Evolutionary conservation across 2,888 invertebrate species (phyloP), one percentile per base, ranked within the genome.

Genomic region (Drosophila paracracens): DNA sequence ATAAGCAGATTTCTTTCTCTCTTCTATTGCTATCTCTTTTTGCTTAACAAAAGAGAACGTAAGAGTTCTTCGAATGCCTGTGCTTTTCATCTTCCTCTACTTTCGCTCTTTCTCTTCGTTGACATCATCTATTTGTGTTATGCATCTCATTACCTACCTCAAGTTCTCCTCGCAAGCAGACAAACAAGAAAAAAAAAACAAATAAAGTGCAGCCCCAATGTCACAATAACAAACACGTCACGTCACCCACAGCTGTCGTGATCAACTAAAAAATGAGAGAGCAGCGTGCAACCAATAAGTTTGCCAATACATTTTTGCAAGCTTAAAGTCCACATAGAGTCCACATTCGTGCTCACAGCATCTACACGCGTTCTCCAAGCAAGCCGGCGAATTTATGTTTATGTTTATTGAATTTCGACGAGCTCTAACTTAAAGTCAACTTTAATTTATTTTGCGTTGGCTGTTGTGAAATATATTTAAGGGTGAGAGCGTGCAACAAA

Each of bases 351-450:
- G n/a, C 43, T 61, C 35, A 31, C 46, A 70, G 60, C 48, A 43
- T 56, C 54, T 68, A 68, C 54, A 52, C 2, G 51, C 56, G n/a
- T 35, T 11, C 38, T 1, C 35, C 33, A 31, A 62, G 59, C 56
- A 63, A 57, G 59, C 35, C 52, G 40, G 50, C 50, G 38, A 70
- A 70, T 63, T 69, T 50, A 43, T 60, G 11, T 53, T 69, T 70
- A 54, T 67, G 48, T 68, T 70, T 66, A 61, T 82, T 67, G 66
- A 70, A 78, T 65, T 65, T 57, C 46, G 56, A 74, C 57, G 57
- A 58, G 67, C 56, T 74, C 68, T 74, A 74, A 83, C 87, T 87
- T 83, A 74, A 79, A 72, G 72, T 72, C 58, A 78, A 68, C 65
- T 31, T 61, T 79, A 74, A 83, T 87, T 83, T 79, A 79, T 81